Conservation (phyloP, 2,113 vertebrate genomes). For the Hiodon alosoides region DNA sequence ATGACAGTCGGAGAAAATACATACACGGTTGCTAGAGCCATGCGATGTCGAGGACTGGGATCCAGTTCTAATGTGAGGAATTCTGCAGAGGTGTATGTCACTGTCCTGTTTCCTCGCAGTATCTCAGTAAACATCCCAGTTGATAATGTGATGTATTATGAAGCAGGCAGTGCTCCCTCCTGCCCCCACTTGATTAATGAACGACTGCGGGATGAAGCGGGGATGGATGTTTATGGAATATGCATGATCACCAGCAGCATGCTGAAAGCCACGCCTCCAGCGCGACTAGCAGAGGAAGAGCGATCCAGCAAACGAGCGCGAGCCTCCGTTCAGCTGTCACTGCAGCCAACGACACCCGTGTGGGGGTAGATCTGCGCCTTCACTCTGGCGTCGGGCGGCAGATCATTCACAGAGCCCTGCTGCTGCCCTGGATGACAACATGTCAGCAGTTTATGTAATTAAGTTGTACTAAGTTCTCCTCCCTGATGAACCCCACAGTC, state of each 20-base stretch:
- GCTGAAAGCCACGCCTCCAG: constrained; percentile 59
- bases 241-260: constrained; percentile 71
- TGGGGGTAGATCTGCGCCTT: neutral
- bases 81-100: constrained; percentile 64
- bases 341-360: no score
- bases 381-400: neutral
- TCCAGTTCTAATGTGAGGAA: constrained; percentile 64
- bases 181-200: constrained; percentile 67
- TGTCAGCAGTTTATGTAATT: no score
- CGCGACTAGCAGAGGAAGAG: constrained; percentile 56
- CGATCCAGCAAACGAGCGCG: constrained; percentile 66
- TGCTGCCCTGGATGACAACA: no score
- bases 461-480: no score
- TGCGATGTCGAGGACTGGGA: neutral
- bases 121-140: constrained; percentile 73
- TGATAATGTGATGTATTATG: constrained; percentile 74
- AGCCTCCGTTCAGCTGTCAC: neutral
- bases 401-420: no score
- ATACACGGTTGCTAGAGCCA: neutral
- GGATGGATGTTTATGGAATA: constrained; percentile 74
- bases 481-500: no score
- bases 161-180: constrained; percentile 62
- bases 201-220: constrained; percentile 64
- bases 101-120: constrained; percentile 64
- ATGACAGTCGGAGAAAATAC: neutral